phyloP scores from a whole-genome alignment of 2,113 vertebrate species.

The Mixornis gularis region DNA sequence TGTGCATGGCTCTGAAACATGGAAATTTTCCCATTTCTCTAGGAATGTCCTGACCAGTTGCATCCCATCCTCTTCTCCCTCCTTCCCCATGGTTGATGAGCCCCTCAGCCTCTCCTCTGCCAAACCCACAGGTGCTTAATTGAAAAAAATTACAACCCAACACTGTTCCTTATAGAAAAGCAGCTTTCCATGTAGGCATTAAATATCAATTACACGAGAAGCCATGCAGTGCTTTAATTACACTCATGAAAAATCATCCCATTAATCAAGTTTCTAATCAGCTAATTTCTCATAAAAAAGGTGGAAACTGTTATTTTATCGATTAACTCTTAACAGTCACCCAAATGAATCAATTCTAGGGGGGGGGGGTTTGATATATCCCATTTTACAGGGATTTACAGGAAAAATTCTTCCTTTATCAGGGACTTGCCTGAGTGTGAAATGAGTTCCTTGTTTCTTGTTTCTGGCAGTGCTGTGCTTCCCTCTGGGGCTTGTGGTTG shows the following conservation, averaged over 20 bases:
- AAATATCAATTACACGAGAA: conserved; percentile 57
- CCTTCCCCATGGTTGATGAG: neutral
- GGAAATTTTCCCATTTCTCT: neutral
- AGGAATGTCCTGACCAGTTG: neutral
- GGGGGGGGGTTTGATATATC: neutral
- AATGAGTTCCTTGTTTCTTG: neutral
- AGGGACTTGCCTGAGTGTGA: neutral
- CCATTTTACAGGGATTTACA: neutral
- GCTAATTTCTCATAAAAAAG: conserved; percentile 48
- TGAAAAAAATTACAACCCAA: neutral
- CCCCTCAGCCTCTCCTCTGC: neutral
- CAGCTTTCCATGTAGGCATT: conserved; percentile 31
- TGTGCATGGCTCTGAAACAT: neutral
- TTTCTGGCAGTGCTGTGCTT: neutral
- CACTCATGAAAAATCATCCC: conserved; percentile 45
- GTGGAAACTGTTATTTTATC: conserved; percentile 60
- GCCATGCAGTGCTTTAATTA: conserved; percentile 65
- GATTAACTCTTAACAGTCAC: conserved; percentile 64
- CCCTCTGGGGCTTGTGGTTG: neutral
- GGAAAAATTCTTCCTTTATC: neutral
- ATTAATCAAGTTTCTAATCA: conserved; percentile 75
- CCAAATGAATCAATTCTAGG: conserved; percentile 10
- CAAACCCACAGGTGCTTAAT: neutral
- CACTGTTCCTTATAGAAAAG: conserved; percentile 1
- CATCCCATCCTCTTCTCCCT: neutral